Evolutionary conservation across 2,113 vertebrate species (phyloP), one percentile per base, ranked within the genome.

Genomic region (Polyodon spathula): DNA sequence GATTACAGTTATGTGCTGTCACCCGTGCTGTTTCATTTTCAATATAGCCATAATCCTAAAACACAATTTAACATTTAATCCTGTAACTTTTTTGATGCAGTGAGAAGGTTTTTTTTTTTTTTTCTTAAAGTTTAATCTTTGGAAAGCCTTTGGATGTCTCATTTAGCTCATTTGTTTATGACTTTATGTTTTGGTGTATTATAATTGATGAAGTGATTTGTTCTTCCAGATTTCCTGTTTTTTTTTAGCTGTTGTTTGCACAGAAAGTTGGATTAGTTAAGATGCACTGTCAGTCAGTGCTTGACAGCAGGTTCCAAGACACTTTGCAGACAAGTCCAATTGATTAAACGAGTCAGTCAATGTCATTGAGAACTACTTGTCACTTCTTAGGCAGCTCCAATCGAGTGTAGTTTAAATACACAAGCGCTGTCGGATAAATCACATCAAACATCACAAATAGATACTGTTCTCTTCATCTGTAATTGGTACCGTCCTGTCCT

Each of bases 341-440:
- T 92, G 91, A 95, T 94, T 90, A 84, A 85, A 77, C 75, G 84
- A 90, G 90, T 90, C 90, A 82, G 84, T 94, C 92, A 90, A 81
- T 92, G 90, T 91, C 93, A 86, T 62, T 64, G 78, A 84, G 75
- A 76, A 67, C 80, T 77, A 79, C 87, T 88, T 82, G 77, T 90
- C 89, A 89, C 84, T 89, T 83, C 82, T 79, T 83, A 88, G 89
- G 82, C 74, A 85, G 82, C 78, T 81, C 71, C 76, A 85, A 81
- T 83, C 76, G 79, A 81, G 81, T 65, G 63, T 52, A 66, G 77
- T 86, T 71, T 83, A 90, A 92, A 90, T 68, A 81, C 79, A 81
- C 88, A 79, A 71, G 78, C 75, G 72, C 84, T 77, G 63, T 86
- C 72, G 84, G 86, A 89, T 91, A 89, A 91, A 94, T 93, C 89